Evolutionary conservation across 2,797 vertebrate species (phyloP).

Genomic region (Galago senegalensis): DNA sequence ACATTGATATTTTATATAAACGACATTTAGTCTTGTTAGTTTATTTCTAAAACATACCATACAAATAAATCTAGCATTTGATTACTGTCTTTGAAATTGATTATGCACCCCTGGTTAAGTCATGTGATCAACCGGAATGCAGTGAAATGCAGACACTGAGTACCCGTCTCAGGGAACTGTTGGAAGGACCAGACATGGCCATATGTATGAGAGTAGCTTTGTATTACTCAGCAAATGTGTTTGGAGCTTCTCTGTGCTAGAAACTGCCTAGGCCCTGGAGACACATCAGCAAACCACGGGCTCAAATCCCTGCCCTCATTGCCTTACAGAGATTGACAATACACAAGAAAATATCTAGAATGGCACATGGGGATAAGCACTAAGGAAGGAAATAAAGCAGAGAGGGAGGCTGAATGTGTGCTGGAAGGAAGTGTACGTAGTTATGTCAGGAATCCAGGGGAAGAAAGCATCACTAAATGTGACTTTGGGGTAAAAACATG

Average conservation of each 20-base stretch:
- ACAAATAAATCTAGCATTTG: neutral
- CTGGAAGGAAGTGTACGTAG: neutral
- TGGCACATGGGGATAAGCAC: neutral
- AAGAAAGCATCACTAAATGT: neutral
- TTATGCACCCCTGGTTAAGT: neutral
- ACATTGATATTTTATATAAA: no score
- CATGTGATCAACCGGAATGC: neutral
- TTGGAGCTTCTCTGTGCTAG: neutral
- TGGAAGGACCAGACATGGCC: neutral
- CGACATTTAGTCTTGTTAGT: no score
- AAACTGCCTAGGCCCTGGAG: no score
- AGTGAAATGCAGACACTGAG: neutral
- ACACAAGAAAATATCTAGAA: neutral
- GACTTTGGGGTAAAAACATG: neutral
- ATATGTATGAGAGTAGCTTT: neutral
- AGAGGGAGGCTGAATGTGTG: neutral
- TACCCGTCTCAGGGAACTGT: neutral
- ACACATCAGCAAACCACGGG: neutral
- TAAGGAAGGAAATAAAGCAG: neutral
- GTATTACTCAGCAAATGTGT: neutral
- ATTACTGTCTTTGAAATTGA: neutral
- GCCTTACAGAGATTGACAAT: neutral
- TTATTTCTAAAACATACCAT: no score
- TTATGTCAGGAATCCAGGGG: neutral
- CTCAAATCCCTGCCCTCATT: neutral